Percentiles rank a stretch among this genome's conserved stretches.
phyloP scores from a whole-genome alignment of 2,888 invertebrate species.

The Acleris literana region DNA sequence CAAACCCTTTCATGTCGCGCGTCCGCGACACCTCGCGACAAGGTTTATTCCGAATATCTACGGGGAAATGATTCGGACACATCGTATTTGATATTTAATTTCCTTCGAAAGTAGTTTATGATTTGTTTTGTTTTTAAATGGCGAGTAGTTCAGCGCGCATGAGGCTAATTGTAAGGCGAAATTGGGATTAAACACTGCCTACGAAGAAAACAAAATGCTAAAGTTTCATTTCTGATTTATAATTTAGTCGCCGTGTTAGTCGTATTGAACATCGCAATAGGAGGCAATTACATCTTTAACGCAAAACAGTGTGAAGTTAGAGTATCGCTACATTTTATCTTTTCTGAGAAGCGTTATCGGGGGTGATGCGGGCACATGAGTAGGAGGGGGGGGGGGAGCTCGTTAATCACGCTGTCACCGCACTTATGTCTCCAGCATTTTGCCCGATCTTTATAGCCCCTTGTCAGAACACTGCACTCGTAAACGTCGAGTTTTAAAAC shows the following conservation, averaged over 20 bases:
- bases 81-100: neutral
- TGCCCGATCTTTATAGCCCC: slow-evolving; percentile 64
- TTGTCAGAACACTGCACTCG: slow-evolving; percentile 61
- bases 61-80: slow-evolving; percentile 32
- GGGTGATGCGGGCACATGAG: slow-evolving; percentile 41
- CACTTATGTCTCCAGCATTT: slow-evolving; percentile 57
- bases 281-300: slow-evolving; percentile 1
- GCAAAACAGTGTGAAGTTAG: slow-evolving; percentile 4
- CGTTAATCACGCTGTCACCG: slow-evolving; percentile 74
- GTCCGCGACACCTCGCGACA: slow-evolving; percentile 55
- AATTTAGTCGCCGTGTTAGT: too few species aligned
- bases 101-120: too few species aligned
- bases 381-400: slow-evolving; percentile 44
- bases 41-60: slow-evolving; percentile 42
- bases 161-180: too few species aligned
- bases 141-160: too few species aligned
- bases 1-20: slow-evolving; percentile 77
- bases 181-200: too few species aligned
- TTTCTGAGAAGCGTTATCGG: slow-evolving; percentile 32
- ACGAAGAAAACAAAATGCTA: too few species aligned
- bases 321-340: slow-evolving; percentile 30
- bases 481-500: slow-evolving; percentile 66
- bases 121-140: too few species aligned
- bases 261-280: neutral
- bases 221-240: too few species aligned